Percentiles rank a stretch among this genome's conserved stretches.
phyloP scores from a whole-genome alignment of 2,113 vertebrate species.

The Symphodus melops region DNA sequence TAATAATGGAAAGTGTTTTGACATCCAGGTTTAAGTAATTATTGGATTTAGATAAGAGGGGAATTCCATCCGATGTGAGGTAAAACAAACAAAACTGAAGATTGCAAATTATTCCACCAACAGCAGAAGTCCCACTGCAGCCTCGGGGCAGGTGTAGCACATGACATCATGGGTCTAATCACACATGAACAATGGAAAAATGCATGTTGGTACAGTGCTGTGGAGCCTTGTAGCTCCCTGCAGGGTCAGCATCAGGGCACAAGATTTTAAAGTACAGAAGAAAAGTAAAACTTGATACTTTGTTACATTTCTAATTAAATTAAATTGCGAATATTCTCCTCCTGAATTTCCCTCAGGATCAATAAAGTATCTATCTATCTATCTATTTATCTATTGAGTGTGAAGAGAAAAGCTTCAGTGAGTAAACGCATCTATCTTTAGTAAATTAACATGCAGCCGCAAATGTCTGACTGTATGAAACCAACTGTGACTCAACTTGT shows the following conservation, averaged over 20 bases:
- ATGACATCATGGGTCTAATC: constrained; percentile 75
- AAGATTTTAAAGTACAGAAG: neutral
- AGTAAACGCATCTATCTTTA: neutral
- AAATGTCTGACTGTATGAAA: constrained; percentile 18
- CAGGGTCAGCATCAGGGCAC: constrained; percentile 61
- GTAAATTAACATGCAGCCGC: neutral
- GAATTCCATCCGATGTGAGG: constrained; percentile 75
- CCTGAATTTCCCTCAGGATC: too few species aligned
- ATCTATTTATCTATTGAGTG: too few species aligned
- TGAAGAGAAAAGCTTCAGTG: neutral
- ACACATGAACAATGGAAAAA: constrained; percentile 70
- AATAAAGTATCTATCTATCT: too few species aligned
- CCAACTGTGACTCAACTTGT: constrained; percentile 66
- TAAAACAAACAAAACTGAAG: constrained; percentile 75
- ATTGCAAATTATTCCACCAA: constrained; percentile 66
- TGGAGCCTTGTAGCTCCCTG: constrained; percentile 27
- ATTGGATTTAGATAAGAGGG: constrained; percentile 81
- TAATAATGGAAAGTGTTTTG: constrained; percentile 79
- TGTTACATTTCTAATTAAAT: neutral
- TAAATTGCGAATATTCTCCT: neutral
- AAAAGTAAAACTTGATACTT: neutral
- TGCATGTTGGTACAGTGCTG: constrained; percentile 63
- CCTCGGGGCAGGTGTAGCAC: constrained; percentile 40
- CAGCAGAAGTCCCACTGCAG: constrained; percentile 58
- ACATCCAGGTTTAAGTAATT: constrained; percentile 82